phyloP scores from a whole-genome alignment of 2,113 vertebrate species.

The zebrafish (Danio rerio) region GRCz12tu NC_133199.1:16315501-16316000 shows the following conservation, averaged over 20 bases:
- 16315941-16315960: neutral
- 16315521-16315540: no score
- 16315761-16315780: conserved; percentile 17
- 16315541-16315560: no score
- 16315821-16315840: conserved; percentile 20
- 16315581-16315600: no score
- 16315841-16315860: conserved; percentile 19
- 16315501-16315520: no score
- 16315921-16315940: conserved; percentile 17
- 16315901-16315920: neutral
- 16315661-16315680: no score
- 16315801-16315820: conserved; percentile 6
- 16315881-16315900: neutral
- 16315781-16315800: conserved; percentile 15
- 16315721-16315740: no score
- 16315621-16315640: no score
- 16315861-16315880: conserved; percentile 7
- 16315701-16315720: no score
- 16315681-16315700: no score
- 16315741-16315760: neutral
- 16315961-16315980: conserved; percentile 1
- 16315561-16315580: no score
- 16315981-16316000: neutral
- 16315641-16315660: no score
- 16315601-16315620: no score